Conservation (phyloP, 2,888 invertebrate genomes). For the Pemphredon lugubris region DNA sequence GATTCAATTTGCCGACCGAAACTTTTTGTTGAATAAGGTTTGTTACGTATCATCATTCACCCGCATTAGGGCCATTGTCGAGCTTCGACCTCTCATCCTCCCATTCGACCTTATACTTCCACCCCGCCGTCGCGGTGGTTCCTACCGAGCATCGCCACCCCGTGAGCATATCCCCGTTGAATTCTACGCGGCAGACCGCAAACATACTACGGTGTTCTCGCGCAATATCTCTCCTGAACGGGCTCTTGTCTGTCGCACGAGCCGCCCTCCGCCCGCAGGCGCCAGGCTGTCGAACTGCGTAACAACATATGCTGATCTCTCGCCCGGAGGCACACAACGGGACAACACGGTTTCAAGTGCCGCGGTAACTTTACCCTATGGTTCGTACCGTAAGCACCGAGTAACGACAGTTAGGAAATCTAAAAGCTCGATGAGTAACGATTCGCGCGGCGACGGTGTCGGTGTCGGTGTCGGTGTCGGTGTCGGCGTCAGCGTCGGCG, state of each 20-base stretch:
- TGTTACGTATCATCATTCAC: conserved; percentile 71
- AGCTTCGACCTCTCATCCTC: conserved; percentile 17
- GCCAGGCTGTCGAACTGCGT: conserved; percentile 48
- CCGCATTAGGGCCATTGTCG: conserved; percentile 62
- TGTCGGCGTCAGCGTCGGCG: no score
- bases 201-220: conserved; percentile 25
- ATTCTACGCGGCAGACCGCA: conserved; percentile 39
- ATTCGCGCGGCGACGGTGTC: conserved; percentile 12
- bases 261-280: conserved; percentile 49
- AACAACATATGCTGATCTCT: conserved; percentile 53
- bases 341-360: conserved; percentile 28
- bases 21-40: conserved; percentile 72
- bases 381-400: conserved; percentile 9
- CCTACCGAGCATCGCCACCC: not conserved
- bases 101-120: not conserved
- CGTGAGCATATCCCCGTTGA: conserved; percentile 5
- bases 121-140: not conserved
- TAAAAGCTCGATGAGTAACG: conserved; percentile 48
- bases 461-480: no score
- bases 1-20: conserved; percentile 74
- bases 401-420: conserved; percentile 43
- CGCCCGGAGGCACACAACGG: conserved; percentile 28
- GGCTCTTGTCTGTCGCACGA: conserved; percentile 22
- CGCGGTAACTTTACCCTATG: not conserved
- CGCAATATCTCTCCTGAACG: conserved; percentile 19